Base-by-base conservation (phyloP, 1,140 invertebrate genomes). In the Bombyx mori region DNA sequence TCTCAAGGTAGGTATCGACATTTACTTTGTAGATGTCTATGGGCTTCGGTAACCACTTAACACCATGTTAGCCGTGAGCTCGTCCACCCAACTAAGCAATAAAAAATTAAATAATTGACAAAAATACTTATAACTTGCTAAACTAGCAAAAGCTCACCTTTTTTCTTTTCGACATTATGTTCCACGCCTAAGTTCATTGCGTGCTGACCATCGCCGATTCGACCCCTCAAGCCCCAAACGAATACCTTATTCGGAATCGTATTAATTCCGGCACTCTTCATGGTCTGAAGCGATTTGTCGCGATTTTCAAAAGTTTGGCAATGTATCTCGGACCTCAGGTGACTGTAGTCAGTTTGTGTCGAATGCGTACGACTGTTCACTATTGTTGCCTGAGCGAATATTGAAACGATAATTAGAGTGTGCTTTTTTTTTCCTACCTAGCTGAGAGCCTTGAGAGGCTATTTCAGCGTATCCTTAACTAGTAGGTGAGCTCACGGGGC, bases 341-440 rank as follows among this genome's bases (percentile, higher is more conserved):
- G 78, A 10, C 90, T 91, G 62, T 89, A 88, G 35, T 75, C 47
- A 0, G 92, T 93, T 75, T 93, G 92, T 0, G 90, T 91, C 26
- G 91, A 91, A 57, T 88, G 88, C 0, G 92, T 93, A 18, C 62
- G 62, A 44, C 88, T 89, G 51, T 89, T 88, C 10, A 88, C 88
- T 60, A 93, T 87, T 49, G 86, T 88, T 0, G 90, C 89, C 91
- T 92, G 79, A 12, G 22, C 26, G 26, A 35, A 35, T 35, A 35
- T 35, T 35, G 26, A 5, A 35, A 35, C 26, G 26, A 35, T 35
- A 35, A 3, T 35, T 3, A 35, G 26, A 35, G 4, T 35, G 26
- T 35, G 26, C 12, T 18, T 18, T 18, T 18, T 18, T 18, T 18
- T 18, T 18, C 12, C 12, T 18, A 18, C 12, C 12, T 18, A 18